Evolutionary conservation across 2,888 invertebrate genomes (phyloP).

Genomic region (Rutpela maculata): DNA sequence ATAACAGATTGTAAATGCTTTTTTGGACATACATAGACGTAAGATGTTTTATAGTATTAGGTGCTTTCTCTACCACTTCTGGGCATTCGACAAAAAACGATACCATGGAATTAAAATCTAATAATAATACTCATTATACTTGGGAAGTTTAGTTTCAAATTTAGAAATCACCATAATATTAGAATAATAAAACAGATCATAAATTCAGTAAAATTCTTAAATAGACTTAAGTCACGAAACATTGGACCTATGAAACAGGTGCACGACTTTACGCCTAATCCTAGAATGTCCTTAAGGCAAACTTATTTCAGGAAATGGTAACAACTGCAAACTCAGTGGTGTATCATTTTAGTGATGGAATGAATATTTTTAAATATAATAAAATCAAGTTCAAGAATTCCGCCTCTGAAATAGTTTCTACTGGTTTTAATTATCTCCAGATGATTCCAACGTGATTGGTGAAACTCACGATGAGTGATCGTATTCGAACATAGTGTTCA

Average conservation of each 20-base stretch:
- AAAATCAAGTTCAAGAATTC: too few relatives aligned
- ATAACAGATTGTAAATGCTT: too few relatives aligned
- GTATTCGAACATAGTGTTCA: too few relatives aligned
- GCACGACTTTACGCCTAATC: neutral
- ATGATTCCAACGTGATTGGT: too few relatives aligned
- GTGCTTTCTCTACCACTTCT: slow-evolving; percentile 5
- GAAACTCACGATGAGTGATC: too few relatives aligned
- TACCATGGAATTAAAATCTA: neutral
- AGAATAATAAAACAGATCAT: slow-evolving; percentile 16
- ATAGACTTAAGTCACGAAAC: slow-evolving; percentile 5
- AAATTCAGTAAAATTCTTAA: slow-evolving; percentile 20
- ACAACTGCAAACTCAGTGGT: neutral
- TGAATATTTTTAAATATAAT: too few relatives aligned
- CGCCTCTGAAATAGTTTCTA: too few relatives aligned
- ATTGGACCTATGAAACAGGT: slow-evolving; percentile 9
- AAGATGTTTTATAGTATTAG: neutral
- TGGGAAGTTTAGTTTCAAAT: slow-evolving; percentile 8
- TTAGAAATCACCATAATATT: slow-evolving; percentile 14
- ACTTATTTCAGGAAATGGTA: neutral
- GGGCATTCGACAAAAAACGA: neutral
- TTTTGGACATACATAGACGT: neutral
- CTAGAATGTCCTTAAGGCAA: slow-evolving; percentile 10
- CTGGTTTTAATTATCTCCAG: too few relatives aligned
- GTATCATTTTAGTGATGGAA: too few relatives aligned
- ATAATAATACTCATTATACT: slow-evolving; percentile 17